These are phyloP conservation scores for Drosophila albomicans DNA, from an alignment of 1,140 invertebrate species.

Conservation along the genomic window DNA sequence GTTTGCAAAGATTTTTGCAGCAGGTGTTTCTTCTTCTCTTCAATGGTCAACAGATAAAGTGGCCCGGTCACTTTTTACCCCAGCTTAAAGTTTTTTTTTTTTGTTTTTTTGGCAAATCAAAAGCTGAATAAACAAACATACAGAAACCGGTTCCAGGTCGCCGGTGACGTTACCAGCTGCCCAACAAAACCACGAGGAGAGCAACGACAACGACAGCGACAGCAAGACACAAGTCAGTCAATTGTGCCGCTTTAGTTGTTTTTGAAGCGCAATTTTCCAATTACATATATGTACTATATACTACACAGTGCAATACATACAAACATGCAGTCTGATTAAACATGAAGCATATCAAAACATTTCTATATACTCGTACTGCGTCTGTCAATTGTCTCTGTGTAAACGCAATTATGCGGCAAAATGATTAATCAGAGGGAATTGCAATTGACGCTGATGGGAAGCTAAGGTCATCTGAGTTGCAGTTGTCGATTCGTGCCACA, in stretches of 20 bases:
- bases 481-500: slow-evolving; percentile 19
- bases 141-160: slow-evolving; percentile 40
- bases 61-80: slow-evolving; percentile 37
- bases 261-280: slow-evolving; percentile 55
- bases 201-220: neutral
- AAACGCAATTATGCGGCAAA: slow-evolving; percentile 28
- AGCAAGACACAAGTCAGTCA: slow-evolving; percentile 30
- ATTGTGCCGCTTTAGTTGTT: slow-evolving; percentile 24
- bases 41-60: slow-evolving; percentile 25
- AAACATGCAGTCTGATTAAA: neutral
- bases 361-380: neutral
- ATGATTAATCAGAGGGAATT: slow-evolving; percentile 23
- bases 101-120: slow-evolving; percentile 32
- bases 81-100: slow-evolving; percentile 24
- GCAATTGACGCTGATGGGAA: slow-evolving; percentile 18
- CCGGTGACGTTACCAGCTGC: slow-evolving; percentile 49
- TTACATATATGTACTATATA: slow-evolving; percentile 32
- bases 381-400: neutral
- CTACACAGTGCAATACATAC: neutral
- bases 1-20: slow-evolving; percentile 44
- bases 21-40: slow-evolving; percentile 40
- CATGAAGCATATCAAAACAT: neutral
- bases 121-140: slow-evolving; percentile 25
- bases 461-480: slow-evolving; percentile 31
- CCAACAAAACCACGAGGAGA: slow-evolving; percentile 6